Evolutionary conservation across 2,113 vertebrate genomes (phyloP), one percentile per base, ranked within the genome.

Genomic region (Felis chaus): DNA sequence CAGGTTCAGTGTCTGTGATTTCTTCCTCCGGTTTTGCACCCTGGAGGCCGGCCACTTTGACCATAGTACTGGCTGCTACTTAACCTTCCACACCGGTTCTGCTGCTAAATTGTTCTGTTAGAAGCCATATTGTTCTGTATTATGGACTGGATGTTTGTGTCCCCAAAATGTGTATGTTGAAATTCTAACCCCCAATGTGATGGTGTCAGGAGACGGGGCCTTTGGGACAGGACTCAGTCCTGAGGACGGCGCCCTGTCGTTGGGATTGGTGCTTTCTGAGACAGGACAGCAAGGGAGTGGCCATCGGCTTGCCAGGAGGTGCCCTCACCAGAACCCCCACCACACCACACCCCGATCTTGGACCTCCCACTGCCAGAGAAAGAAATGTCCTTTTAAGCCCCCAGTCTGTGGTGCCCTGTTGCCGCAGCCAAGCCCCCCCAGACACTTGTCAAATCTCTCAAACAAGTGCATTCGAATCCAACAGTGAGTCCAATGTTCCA

Each of bases 141-240:
- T 53, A 2, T 4, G 1, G n/a, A 31, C n/a, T 2, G 18, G 29
- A 25, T 7, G 3, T 4, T 5, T 39, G 41, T 25, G 63, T 23
- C 29, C 76, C 74, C n/a, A 74, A 10, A 23, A 36, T 29, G 4
- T n/a, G 4, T 29, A 3, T 39, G 11, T 4, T 68, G 76, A 55
- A 14, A 41, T 4, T 48, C 48, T 45, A 45, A 31, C 15, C 48
- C 13, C 25, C 63, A 10, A 12, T 4, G n/a, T 33, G 63, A 50
- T 27, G 33, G 65, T 36, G 21, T 27, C 27, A 16, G 45, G 27
- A 9, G 10, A 11, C 14, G 33, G 39, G 55, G 71, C 29, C 55
- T 10, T 31, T 27, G 2, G 88, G 55, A 8, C 9, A 8, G 4
- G 8, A 29, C 13, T 23, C 1, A 13, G 39, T 29, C 4, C 0